Evolutionary conservation across 2,888 invertebrate species (phyloP).

Genomic region (Paralinhomoeus sp.): DNA sequence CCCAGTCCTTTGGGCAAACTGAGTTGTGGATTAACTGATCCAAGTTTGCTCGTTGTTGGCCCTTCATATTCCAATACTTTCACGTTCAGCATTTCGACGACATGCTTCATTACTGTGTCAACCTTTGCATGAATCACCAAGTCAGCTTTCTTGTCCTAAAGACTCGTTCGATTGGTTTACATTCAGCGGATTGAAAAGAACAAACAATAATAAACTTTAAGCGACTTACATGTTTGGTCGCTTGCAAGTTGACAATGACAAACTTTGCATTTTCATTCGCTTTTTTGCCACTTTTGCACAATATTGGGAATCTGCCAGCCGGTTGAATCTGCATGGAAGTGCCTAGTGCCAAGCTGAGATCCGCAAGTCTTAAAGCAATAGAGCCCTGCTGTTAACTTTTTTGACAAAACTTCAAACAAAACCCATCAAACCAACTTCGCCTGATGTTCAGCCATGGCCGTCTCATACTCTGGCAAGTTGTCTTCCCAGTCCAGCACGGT

Average conservation of each 20-base stretch:
- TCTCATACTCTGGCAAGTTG: slow-evolving; percentile 42
- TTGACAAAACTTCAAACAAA: too few relatives aligned
- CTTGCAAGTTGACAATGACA: slow-evolving; percentile 80
- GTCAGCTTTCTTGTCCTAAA: slow-evolving; percentile 14
- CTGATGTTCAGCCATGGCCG: slow-evolving; percentile 50
- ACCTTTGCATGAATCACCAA: slow-evolving; percentile 16
- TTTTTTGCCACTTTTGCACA: slow-evolving; percentile 49
- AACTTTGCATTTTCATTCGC: slow-evolving; percentile 60
- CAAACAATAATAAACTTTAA: slow-evolving; percentile 28
- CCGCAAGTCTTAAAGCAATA: slow-evolving; percentile 35
- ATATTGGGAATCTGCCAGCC: slow-evolving; percentile 72
- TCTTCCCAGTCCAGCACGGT: slow-evolving; percentile 94
- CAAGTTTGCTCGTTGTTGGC: too few relatives aligned
- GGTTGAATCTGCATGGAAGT: slow-evolving; percentile 95
- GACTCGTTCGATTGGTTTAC: not conserved
- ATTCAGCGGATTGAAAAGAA: not conserved
- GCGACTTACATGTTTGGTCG: slow-evolving; percentile 96
- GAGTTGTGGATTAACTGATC: too few relatives aligned
- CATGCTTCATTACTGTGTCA: slow-evolving; percentile 11
- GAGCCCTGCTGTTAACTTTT: not conserved
- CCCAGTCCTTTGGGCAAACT: too few relatives aligned
- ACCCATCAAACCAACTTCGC: slow-evolving; percentile 44
- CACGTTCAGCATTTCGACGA: too few relatives aligned
- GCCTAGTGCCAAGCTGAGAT: slow-evolving; percentile 75
- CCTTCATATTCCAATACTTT: too few relatives aligned